Evolutionary conservation across 2,888 invertebrate genomes (phyloP), one percentile per base, ranked within the genome.

Genomic region (Phengaris arion): DNA sequence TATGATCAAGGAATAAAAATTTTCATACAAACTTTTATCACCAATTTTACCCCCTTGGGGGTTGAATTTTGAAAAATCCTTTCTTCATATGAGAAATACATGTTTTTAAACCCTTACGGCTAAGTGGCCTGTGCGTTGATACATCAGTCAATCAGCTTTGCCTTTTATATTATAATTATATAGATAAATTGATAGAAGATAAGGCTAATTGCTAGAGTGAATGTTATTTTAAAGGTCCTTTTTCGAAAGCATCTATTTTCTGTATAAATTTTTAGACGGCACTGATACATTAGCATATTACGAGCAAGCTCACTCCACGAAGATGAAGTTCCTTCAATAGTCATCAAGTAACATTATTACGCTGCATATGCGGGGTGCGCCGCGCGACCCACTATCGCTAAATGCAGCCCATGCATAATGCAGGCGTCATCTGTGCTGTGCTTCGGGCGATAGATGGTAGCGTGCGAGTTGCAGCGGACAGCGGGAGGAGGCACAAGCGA

Each of bases 351-450:
- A 79, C 78, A 80, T 77, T 79, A 79, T 78, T 77, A 78, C 73
- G 75, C 68, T 73, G 74, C 75, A 78, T 76, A 68, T 76, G 74
- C 75, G 74, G 70, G 74, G 10, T 12, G 46, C 35, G 35, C 35
- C 10, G 52, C 72, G 72, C 74, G 79, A 79, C 81, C 82, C 83
- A 82, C 85, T 87, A 87, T 87, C 88, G 83, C 87, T 89, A 89
- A 89, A 90, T 86, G 89, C 88, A 87, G 85, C 82, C 84, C 85
- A 89, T 91, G 89, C 89, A 91, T 90, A 87, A 91, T 91, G 87
- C 86, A 90, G 86, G 84, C 87, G 89, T 89, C 90, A 90, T 89
- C 89, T 88, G 84, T 82, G 83, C 83, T 78, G 78, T 82, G 87
- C 87, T 85, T 82, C 83, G 80, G 85, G 87, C 86, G 81, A 76